Base-by-base conservation (phyloP, 2,113 vertebrate genomes). In the Scatophagus argus region DNA sequence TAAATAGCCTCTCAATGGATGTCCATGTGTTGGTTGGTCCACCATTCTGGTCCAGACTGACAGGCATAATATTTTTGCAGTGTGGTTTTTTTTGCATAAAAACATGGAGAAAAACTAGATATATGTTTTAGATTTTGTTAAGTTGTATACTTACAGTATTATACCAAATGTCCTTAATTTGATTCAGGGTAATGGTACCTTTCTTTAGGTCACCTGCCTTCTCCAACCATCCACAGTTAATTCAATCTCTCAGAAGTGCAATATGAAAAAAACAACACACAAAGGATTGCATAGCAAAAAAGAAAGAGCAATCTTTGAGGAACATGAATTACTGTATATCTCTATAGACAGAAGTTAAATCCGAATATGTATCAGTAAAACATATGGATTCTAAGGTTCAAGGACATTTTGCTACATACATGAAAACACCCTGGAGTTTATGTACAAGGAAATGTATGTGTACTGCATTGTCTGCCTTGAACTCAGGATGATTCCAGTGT, bases 401-500 rank as follows among this genome's bases (percentile, higher is more conserved):
- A 29, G n/a, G 10, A n/a, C 44, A 60, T 23, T 11, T 27, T 54
- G 16, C 19, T 54, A 2, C n/a, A 55, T 41, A 16, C 19, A 29
- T 2, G 38, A 13, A 17, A 80, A 64, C 23, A 55, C 21, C 13
- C 39, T 19, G 12, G 21, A 41, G 32, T 64, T 23, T 41, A 21
- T 56, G 56, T 38, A 52, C 36, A 55, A 27, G 54, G 8, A 19
- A 19, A 63, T 23, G 9, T 69, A 59, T 54, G 52, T 32, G 16
- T 8, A 3, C 31, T 25, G 27, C 54, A 31, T 4, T 34, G 51
- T 65, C 43, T 75, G 43, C 31, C 39, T n/a, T n/a, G n/a, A 77
- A 25, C 39, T 43, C 43, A 47, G 29, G 27, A 60, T 60, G 21
- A 74, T 77, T 68, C 67, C 56, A 49, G 32, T 38, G 29, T 55